Evolutionary conservation across 2,888 invertebrate genomes (phyloP), one percentile per base, ranked within the genome.

Genomic region (Metallyticus violacea): DNA sequence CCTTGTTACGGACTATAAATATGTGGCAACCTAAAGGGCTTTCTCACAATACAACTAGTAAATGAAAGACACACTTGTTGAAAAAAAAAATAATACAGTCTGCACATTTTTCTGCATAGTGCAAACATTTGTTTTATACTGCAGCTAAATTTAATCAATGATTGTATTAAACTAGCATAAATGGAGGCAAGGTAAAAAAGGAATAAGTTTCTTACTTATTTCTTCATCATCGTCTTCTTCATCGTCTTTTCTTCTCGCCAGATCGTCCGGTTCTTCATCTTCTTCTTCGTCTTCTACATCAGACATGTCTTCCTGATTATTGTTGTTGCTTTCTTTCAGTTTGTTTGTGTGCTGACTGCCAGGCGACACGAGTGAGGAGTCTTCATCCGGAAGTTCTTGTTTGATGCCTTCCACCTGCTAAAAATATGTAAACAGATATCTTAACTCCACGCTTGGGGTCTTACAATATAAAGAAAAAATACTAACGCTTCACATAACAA

Each of bases 231-330:
- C 93, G 77, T 93, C 93, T 93, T 93, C 85, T 93, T 40, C 40
- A 5, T 77, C 77, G 22, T 83, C 81, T 27, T 86, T 86, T 28
- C 77, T 84, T 81, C 84, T 84, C 62, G 87, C 88, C 9, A 76
- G 15, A 26, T 87, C 88, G 25, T 88, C 89, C 6, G 88, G 91
- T 15, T 90, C 89, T 9, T 89, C 92, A 7, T 90, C 90, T 62
- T 90, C 91, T 25, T 94, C 93, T 86, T 93, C 92, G 85, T 93
- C 94, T 87, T 94, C 93, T 77, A 93, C 93, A 85, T 94, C 94
- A 89, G 90, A 91, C 85, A 93, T 91, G 15, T 93, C 93, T 77
- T 93, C 93, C 93, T 93, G 82, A 92, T 92, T 92, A 89, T 92
- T 93, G 89, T 92, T 92, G 88, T 92, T 93, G 88, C 92, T 93